Evolutionary conservation across 2,888 invertebrate species (phyloP).

Genomic region (Nematopogon swammerdamellus): DNA sequence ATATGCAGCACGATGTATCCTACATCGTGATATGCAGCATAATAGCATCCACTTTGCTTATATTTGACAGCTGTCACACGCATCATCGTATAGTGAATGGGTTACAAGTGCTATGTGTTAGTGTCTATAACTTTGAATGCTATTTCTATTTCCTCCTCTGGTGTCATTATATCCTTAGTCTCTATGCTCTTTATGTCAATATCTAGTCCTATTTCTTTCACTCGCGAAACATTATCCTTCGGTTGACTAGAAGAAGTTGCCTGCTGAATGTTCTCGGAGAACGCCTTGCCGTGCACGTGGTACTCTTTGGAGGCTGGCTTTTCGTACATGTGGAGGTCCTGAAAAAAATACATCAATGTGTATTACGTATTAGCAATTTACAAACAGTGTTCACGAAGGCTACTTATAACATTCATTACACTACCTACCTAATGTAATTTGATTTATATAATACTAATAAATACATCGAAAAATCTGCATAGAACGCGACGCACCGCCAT

Average conservation of each 20-base stretch:
- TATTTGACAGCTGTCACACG: no score
- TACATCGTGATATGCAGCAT: no score
- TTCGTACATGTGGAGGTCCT: conserved; percentile 24
- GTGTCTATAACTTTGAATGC: conserved; percentile 44
- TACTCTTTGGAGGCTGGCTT: conserved; percentile 30
- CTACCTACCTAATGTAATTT: no score
- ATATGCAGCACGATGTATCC: no score
- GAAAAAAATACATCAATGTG: conserved; percentile 13
- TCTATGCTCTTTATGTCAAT: neutral
- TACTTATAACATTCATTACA: no score
- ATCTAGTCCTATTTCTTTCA: neutral
- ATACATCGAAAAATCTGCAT: no score
- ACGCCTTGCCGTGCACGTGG: conserved; percentile 20
- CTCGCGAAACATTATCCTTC: neutral
- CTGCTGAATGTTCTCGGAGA: conserved; percentile 1
- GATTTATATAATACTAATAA: no score
- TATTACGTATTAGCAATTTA: no score
- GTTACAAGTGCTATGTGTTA: conserved; percentile 1
- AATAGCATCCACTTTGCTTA: no score
- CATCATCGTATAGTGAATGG: no score
- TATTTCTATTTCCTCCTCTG: conserved; percentile 44
- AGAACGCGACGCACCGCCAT: no score
- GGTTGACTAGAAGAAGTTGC: conserved; percentile 6
- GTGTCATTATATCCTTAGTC: conserved; percentile 18
- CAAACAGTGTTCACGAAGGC: no score